Evolutionary conservation across 2,113 vertebrate species (phyloP), one percentile per base, ranked within the genome.

Genomic region (Panthera leo): DNA sequence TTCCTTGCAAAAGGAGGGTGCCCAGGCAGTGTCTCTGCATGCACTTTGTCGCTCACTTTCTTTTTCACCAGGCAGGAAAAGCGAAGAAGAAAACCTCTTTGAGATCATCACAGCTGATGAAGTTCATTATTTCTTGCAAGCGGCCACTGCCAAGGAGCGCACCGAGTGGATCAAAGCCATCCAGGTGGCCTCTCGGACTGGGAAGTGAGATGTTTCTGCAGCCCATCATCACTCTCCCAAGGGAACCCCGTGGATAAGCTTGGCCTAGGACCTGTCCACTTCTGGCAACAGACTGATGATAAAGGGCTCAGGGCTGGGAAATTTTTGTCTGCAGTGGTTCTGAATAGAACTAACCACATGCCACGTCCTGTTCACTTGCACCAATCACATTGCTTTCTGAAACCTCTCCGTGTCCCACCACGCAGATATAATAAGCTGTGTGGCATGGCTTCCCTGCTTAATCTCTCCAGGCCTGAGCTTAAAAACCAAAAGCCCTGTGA

Each of bases 21-120:
- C 45, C 8, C 10, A 9, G 27, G 67, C 3, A 29, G n/a, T 19
- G 23, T 63, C 61, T 65, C 67, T 8, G 36, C 25, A 29, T 16
- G 1, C 1, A 1, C 0, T 10, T 36, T 12, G 16, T 39, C 8
- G 25, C 58, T 91, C 39, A 3, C 95, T 95, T 96, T 88, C 95
- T 97, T 12, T 84, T 45, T 53, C 73, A 88, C 84, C 97, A 99
- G 99, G 99, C 95, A 99, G 99, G 98, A 99, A 98, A 95, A 98
- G 98, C 9, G 99, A 99, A 2, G 99, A 99, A 0, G 99, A 99
- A 58, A 99, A 99, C 97, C 99, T 99, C 78, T 99, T 99, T 98
- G 99, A 99, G 99, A 99, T 99, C 98, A 99, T 99, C 98, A 99
- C 99, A 10, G 99, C 99, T 27, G 98, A 99, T n/a, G 99, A 99